Evolutionary conservation across 2,113 vertebrate genomes (phyloP).

Genomic region (Amazona vittata): DNA sequence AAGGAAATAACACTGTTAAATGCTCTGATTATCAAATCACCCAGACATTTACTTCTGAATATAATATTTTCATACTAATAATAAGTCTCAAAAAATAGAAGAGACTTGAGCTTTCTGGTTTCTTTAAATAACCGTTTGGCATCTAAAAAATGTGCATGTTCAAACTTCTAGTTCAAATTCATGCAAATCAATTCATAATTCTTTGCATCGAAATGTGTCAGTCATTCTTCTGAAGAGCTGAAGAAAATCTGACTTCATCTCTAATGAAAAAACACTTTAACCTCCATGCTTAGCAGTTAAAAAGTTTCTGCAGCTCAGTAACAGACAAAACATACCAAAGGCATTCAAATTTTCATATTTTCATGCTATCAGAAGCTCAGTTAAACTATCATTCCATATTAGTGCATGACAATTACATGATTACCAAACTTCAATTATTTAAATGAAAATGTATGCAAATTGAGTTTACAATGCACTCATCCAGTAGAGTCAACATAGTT

Average conservation of each 20-base stretch:
- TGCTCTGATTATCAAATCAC: not conserved
- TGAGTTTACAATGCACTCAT: not conserved
- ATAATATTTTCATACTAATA: not conserved
- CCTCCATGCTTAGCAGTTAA: not conserved
- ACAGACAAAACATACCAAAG: not conserved
- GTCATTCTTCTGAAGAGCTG: not conserved
- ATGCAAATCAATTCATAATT: conserved; percentile 24
- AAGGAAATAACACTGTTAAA: not conserved
- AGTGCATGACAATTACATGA: not conserved
- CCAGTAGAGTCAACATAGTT: not conserved
- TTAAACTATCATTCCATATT: not conserved
- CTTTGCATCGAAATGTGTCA: not conserved
- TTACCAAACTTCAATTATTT: not conserved
- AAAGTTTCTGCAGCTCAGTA: not conserved
- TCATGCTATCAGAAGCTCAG: not conserved
- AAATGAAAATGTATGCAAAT: not conserved
- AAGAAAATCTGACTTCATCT: not conserved
- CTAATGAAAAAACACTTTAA: not conserved
- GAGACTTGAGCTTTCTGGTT: not conserved
- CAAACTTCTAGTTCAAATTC: conserved; percentile 18
- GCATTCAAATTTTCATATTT: not conserved
- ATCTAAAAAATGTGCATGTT: not conserved
- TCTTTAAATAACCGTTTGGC: conserved; percentile 32
- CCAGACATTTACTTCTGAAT: conserved; percentile 34
- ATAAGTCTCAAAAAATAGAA: not conserved